Conservation (phyloP, 2,113 vertebrate species). For the Pungitius pungitius region DNA sequence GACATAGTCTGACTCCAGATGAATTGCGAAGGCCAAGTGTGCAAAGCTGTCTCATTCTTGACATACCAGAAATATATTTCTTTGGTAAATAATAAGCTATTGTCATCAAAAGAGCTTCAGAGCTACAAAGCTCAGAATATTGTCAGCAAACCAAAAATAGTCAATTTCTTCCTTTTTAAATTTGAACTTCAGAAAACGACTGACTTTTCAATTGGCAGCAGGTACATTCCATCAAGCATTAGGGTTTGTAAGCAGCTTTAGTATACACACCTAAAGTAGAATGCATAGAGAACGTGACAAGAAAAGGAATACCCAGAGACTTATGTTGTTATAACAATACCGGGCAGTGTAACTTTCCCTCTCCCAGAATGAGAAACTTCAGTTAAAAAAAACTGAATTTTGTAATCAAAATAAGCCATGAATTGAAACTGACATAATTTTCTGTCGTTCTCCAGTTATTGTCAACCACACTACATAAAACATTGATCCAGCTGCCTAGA, state of each 20-base stretch:
- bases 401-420: background rate
- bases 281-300: background rate
- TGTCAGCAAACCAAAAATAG: background rate
- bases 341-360: background rate
- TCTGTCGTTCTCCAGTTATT: background rate
- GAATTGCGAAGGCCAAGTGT: background rate
- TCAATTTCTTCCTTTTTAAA: background rate
- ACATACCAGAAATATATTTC: background rate
- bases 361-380: background rate
- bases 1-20: background rate
- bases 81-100: background rate
- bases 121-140: background rate
- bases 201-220: background rate
- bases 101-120: background rate
- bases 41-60: background rate
- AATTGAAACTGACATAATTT: background rate
- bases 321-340: background rate
- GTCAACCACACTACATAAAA: background rate
- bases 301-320: background rate
- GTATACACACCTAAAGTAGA: background rate
- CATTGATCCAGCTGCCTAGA: constrained; percentile 37
- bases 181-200: background rate
- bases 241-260: no score
- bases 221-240: background rate
- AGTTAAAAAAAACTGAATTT: background rate